Evolutionary conservation across 2,888 invertebrate species (phyloP).

Genomic region (Brachyptera putata): DNA sequence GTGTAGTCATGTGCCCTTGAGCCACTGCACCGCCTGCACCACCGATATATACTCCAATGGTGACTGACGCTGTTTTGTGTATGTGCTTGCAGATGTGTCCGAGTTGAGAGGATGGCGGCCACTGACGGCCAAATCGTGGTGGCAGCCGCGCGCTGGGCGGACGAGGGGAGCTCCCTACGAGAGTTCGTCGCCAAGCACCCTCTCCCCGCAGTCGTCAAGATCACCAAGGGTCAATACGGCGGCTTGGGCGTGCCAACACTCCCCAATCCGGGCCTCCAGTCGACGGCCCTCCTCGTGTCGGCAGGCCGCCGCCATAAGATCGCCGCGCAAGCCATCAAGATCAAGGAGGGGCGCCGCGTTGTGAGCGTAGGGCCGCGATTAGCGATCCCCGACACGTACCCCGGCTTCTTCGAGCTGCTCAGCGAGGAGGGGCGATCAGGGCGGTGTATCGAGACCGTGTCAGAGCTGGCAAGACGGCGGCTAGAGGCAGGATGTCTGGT

Average conservation of each 20-base stretch:
- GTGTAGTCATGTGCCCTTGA: no score
- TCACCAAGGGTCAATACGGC: slow-evolving; percentile 91
- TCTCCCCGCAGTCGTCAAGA: slow-evolving; percentile 81
- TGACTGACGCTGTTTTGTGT: no score
- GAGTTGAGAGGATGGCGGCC: slow-evolving; percentile 63
- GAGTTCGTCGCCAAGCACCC: slow-evolving; percentile 71
- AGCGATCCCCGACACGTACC: slow-evolving; percentile 84
- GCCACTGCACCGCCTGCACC: no score
- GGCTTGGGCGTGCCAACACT: slow-evolving; percentile 84
- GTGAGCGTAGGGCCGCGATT: slow-evolving; percentile 77
- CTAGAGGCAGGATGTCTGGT: slow-evolving; percentile 73
- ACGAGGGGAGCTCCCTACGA: slow-evolving; percentile 67
- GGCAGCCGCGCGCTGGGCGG: slow-evolving; percentile 73
- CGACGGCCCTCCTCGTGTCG: slow-evolving; percentile 79
- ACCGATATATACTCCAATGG: no score
- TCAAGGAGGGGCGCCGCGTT: slow-evolving; percentile 80
- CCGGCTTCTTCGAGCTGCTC: slow-evolving; percentile 89
- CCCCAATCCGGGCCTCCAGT: slow-evolving; percentile 80
- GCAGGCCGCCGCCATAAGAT: slow-evolving; percentile 82
- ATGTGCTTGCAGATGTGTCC: slow-evolving; percentile 49
- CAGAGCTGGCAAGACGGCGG: slow-evolving; percentile 68
- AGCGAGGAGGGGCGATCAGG: slow-evolving; percentile 92
- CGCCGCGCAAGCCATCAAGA: slow-evolving; percentile 82
- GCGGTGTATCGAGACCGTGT: slow-evolving; percentile 82
- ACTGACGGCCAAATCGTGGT: slow-evolving; percentile 87